Conservation (phyloP, 2,113 vertebrate species). For the Neotragus moschatus region DNA sequence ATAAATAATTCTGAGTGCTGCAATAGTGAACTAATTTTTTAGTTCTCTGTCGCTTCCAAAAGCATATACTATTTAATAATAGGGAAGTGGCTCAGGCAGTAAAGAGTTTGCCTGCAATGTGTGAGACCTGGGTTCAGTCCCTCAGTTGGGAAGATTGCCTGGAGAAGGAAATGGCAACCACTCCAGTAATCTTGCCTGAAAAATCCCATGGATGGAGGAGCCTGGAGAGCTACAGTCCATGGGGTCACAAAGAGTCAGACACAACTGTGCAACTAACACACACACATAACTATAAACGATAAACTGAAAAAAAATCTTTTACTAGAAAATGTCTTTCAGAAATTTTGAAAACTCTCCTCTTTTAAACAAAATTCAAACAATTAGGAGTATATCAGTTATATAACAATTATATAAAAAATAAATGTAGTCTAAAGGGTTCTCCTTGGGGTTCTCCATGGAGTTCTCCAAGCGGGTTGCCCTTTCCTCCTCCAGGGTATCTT, state of each 20-base stretch:
- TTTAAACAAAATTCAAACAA: background rate
- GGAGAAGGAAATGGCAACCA: background rate
- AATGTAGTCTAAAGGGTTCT: background rate
- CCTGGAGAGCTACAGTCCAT: background rate
- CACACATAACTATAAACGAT: background rate
- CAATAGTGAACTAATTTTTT: background rate
- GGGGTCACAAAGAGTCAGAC: background rate
- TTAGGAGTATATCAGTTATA: background rate
- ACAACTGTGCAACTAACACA: fast-evolving
- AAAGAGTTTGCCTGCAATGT: background rate
- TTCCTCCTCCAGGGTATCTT: background rate
- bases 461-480: background rate
- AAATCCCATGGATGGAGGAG: background rate
- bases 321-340: background rate
- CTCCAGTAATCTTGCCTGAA: background rate
- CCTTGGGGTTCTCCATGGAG: background rate
- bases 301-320: background rate
- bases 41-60: background rate
- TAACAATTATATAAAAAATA: background rate
- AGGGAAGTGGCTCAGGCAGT: background rate
- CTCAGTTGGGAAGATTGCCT: background rate
- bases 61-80: background rate
- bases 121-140: background rate
- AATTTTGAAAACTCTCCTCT: background rate
- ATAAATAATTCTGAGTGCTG: background rate